Evolutionary conservation across 2,113 vertebrate species (phyloP).

Genomic region (Hypomesus transpacificus): DNA sequence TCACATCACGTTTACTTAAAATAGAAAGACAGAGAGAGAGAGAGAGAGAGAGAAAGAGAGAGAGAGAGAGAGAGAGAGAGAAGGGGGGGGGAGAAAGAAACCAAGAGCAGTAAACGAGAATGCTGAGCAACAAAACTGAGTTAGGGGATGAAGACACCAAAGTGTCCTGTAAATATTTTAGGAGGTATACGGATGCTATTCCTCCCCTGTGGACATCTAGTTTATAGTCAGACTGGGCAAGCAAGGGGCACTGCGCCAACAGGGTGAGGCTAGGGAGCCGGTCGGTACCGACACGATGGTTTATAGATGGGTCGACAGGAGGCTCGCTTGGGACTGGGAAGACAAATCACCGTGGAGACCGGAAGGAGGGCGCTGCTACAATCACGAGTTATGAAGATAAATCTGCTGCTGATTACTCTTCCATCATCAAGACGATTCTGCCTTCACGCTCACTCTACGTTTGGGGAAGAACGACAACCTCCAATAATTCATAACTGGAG

Average conservation of each 20-base stretch:
- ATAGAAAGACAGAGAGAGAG: background rate
- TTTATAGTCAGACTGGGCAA: background rate
- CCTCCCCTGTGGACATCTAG: background rate
- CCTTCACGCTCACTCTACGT: slow-evolving; percentile 44
- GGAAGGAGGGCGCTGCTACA: slow-evolving; percentile 24
- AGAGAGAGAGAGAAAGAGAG: background rate
- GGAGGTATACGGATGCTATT: background rate
- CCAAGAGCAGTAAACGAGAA: no score
- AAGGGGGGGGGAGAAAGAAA: background rate
- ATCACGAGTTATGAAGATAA: slow-evolving; percentile 52
- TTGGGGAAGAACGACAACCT: slow-evolving; percentile 35
- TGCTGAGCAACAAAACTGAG: no score
- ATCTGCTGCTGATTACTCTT: slow-evolving; percentile 44
- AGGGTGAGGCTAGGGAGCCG: no score
- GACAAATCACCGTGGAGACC: slow-evolving; percentile 45
- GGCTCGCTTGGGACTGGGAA: slow-evolving; percentile 16
- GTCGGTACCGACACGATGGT: no score
- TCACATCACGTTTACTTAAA: no score
- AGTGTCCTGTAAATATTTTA: slow-evolving; percentile 16
- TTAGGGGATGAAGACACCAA: background rate
- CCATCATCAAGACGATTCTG: slow-evolving; percentile 48
- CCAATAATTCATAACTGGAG: slow-evolving; percentile 49
- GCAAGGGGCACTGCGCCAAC: no score
- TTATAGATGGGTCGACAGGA: background rate
- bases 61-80: background rate